phyloP scores from a whole-genome alignment of 2,797 vertebrate species.

The Microctenopoma stevenorrisi region DNA sequence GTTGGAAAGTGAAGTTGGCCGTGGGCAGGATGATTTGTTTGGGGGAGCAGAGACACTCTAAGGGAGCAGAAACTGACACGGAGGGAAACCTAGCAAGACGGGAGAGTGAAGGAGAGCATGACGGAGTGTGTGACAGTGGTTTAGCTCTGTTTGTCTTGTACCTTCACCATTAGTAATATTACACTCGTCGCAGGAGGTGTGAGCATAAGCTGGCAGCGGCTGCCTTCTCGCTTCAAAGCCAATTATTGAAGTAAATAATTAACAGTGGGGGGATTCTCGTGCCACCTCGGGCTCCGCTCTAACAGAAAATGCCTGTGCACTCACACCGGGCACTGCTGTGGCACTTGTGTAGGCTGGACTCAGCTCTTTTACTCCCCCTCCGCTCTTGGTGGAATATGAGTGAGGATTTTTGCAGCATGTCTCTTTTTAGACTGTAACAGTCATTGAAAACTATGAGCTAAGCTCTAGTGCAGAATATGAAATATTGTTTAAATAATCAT shows the following conservation, averaged over 20 bases:
- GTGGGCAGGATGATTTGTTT: slow-evolving; percentile 22
- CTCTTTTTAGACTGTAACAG: slow-evolving; percentile 17
- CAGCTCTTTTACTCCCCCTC: slow-evolving; percentile 34
- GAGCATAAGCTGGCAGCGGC: slow-evolving; percentile 66
- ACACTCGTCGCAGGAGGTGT: slow-evolving; percentile 61
- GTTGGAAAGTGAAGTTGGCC: slow-evolving; percentile 33
- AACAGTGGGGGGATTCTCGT: slow-evolving; percentile 68
- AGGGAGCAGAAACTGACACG: slow-evolving; percentile 21
- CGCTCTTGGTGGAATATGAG: slow-evolving; percentile 35
- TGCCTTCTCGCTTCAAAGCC: slow-evolving; percentile 73
- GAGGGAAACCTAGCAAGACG: slow-evolving; percentile 24
- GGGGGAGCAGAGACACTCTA: slow-evolving; percentile 9
- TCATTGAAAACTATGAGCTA: background rate
- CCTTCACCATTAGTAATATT: slow-evolving; percentile 55
- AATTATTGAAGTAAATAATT: slow-evolving; percentile 80
- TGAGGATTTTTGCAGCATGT: slow-evolving; percentile 26
- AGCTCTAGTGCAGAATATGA: slow-evolving; percentile 16
- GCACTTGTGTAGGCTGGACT: slow-evolving; percentile 23
- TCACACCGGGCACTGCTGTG: slow-evolving; percentile 22
- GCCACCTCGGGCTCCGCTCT: slow-evolving; percentile 57
- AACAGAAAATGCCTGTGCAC: slow-evolving; percentile 45
- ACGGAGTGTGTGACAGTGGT: slow-evolving; percentile 18
- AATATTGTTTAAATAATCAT: slow-evolving; percentile 9
- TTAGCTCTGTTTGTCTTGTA: slow-evolving; percentile 61
- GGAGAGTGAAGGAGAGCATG: slow-evolving; percentile 13